Conservation (phyloP, 2,797 vertebrate genomes). For the Myotis vivesi region DNA sequence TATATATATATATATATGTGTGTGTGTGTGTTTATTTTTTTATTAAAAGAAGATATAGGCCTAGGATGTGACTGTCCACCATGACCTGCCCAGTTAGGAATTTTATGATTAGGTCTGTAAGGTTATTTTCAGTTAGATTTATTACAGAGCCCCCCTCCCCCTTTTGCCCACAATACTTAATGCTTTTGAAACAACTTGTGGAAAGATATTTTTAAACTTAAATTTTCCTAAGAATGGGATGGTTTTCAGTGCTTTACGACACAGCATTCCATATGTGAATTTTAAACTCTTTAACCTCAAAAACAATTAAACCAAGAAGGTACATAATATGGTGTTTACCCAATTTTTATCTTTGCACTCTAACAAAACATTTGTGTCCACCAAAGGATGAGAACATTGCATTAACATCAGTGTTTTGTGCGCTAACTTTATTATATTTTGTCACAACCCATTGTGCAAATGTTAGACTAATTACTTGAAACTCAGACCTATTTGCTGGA, state of each 20-base stretch:
- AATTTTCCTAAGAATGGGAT: not conserved
- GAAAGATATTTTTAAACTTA: slow-evolving; percentile 35
- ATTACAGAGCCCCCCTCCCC: not conserved
- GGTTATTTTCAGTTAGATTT: not conserved
- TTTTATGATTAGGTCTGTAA: not conserved
- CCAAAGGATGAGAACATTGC: not conserved
- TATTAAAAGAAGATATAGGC: no score
- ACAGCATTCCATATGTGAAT: slow-evolving; percentile 21
- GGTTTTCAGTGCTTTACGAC: slow-evolving; percentile 46
- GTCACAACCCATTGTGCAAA: slow-evolving; percentile 38
- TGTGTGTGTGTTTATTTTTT: no score
- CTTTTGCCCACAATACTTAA: not conserved
- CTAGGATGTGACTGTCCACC: not conserved
- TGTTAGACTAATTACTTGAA: slow-evolving; percentile 61
- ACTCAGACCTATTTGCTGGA: slow-evolving; percentile 28
- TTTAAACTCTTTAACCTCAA: slow-evolving; percentile 51
- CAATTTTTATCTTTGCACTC: slow-evolving; percentile 25
- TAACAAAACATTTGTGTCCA: not conserved
- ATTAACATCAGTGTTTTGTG: slow-evolving; percentile 51
- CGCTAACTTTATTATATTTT: slow-evolving; percentile 53
- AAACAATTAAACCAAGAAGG: slow-evolving; percentile 30
- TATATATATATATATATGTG: no score
- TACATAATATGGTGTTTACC: slow-evolving; percentile 9
- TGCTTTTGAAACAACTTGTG: slow-evolving; percentile 30
- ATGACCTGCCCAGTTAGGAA: not conserved